Conservation (phyloP, 1,140 invertebrate species). For the honey bee (Apis mellifera) region Amel_HAv3.1 CM009944.2:5632501-5633000, state of each 20-base stretch:
- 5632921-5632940: not conserved
- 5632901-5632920: conserved; percentile 30
- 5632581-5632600: conserved; percentile 37
- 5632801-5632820: conserved; percentile 24
- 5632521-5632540: conserved; percentile 37
- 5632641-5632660: not conserved
- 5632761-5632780: conserved; percentile 12
- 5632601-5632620: not conserved
- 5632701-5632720: conserved; percentile 16
- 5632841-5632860: not conserved
- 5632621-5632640: not conserved
- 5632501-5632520: conserved; percentile 33
- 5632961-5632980: conserved; percentile 1
- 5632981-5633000: conserved; percentile 13
- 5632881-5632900: conserved; percentile 16
- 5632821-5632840: not conserved
- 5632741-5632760: not conserved
- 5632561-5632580: conserved; percentile 20
- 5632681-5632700: conserved; percentile 34
- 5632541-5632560: not conserved
- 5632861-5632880: conserved; percentile 19
- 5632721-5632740: conserved; percentile 15
- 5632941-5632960: too few relatives aligned
- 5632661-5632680: not conserved
- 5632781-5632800: not conserved